phyloP scores from a whole-genome alignment of 64 coral and sea anemone species.

The Trachythela sp. region DNA sequence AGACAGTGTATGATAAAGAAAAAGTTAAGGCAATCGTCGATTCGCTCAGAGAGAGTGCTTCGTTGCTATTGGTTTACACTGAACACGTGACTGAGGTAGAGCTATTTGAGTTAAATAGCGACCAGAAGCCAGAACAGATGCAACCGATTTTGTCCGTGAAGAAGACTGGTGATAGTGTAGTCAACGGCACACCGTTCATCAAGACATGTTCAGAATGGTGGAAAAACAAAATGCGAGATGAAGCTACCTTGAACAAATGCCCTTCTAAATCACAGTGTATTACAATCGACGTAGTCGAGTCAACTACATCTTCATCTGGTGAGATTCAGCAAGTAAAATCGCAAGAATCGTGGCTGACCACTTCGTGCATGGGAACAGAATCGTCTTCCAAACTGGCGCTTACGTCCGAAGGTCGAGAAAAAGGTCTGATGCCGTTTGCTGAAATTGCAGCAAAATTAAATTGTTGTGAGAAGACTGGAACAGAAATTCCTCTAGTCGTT shows the following conservation, averaged over 20 bases:
- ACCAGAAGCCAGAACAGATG: conserved; percentile 24
- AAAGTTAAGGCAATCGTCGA: neutral
- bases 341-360: conserved; percentile 7
- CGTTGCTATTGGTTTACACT: neutral
- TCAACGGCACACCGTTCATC: neutral
- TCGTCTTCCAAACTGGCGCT: neutral
- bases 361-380: neutral
- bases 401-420: neutral
- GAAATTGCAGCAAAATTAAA: neutral
- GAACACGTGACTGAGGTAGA: conserved; percentile 58
- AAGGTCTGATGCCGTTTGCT: neutral
- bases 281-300: conserved; percentile 3
- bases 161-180: neutral
- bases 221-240: neutral
- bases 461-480: neutral
- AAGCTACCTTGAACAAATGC: neutral
- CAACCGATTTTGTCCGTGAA: conserved; percentile 37
- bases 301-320: neutral
- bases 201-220: conserved; percentile 2
- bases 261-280: conserved; percentile 25
- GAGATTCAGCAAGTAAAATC: neutral
- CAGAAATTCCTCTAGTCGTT: neutral
- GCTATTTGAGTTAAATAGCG: conserved; percentile 53
- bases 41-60: neutral
- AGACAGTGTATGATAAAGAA: neutral